Evolutionary conservation across 1,140 invertebrate genomes (phyloP), one percentile per base, ranked within the genome.

Genomic region (Arctopsyche grandis): DNA sequence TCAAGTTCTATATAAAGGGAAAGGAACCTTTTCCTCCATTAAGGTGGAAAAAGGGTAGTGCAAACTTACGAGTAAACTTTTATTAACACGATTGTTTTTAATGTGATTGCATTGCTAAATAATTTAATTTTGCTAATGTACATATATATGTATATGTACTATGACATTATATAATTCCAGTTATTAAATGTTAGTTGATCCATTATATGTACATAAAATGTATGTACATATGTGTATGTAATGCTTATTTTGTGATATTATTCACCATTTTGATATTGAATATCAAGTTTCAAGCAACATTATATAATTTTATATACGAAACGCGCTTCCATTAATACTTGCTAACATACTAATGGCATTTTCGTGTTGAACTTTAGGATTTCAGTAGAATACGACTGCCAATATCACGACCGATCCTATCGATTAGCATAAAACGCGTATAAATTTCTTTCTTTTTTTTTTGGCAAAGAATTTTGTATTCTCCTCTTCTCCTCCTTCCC

Each of bases 391-490:
- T n/a, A 52, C 3, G 48, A 16, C 48, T 19, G 48, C 48, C 29
- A 38, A 38, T 38, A 38, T 7, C 29, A 38, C 29, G 29, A 38
- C 29, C 48, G 48, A 52, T 60, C 21, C 56, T n/a, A 60, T 21
- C 56, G 16, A 60, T 60, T 38, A 1, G 29, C 1, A 52, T 52
- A 12, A 14, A 19, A 19, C 58, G 21, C 58, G 16, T 52, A 52
- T n/a, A 24, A 24, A 9, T 60, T 24, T 21, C 9, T 60, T 60
- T 60, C 16, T 60, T 10, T 60, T 60, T 21, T 60, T 60, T 60
- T 60, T 60, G 5, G 21, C n/a, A 21, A 3, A 10, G 22, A 52
- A 74, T 74, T n/a, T 74, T 74, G 48, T 74, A 74, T 74, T 74
- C 71, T 56, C 46, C 26, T n/a, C 69, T 66, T 66, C 3, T 3